These are phyloP conservation scores for Echiichthys vipera DNA, from an alignment of 2,797 vertebrate species.

Conservation along the genomic window DNA sequence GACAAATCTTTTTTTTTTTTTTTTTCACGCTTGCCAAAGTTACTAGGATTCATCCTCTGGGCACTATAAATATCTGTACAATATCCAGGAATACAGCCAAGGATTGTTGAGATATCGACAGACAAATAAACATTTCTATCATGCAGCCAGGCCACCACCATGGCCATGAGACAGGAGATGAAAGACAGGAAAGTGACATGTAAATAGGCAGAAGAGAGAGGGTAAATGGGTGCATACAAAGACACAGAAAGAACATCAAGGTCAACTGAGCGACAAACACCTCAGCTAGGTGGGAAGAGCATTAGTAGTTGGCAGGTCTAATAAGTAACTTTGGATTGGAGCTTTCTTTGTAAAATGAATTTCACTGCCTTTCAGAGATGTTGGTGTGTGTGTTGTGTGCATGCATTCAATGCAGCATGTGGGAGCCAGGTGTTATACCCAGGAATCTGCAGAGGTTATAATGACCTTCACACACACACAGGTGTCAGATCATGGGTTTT, in stretches of 20 bases:
- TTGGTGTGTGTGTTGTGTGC: not conserved
- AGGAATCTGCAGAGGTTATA: conserved; percentile 59
- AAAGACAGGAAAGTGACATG: conserved; percentile 6
- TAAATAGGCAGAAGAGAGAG: not conserved
- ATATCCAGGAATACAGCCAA: not conserved
- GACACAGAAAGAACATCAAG: conserved; percentile 17
- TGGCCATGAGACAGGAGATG: not conserved
- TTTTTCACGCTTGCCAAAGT: not conserved
- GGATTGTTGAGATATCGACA: not conserved
- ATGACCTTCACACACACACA: conserved; percentile 53
- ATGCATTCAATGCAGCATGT: conserved; percentile 6
- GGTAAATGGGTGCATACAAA: not conserved
- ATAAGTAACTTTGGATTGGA: conserved; percentile 65
- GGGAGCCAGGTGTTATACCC: conserved; percentile 60
- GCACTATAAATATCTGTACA: not conserved
- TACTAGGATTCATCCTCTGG: not conserved
- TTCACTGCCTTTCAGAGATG: conserved; percentile 25
- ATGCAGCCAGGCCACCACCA: not conserved
- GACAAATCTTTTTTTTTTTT: no score
- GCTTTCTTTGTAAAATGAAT: conserved; percentile 64
- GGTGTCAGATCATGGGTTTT: conserved; percentile 56
- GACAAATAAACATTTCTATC: not conserved
- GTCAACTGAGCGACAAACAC: conserved; percentile 22
- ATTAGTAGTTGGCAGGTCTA: conserved; percentile 56
- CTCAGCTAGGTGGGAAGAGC: conserved; percentile 23